phyloP scores from a whole-genome alignment of 2,113 vertebrate genomes.

The Zapornia atra region DNA sequence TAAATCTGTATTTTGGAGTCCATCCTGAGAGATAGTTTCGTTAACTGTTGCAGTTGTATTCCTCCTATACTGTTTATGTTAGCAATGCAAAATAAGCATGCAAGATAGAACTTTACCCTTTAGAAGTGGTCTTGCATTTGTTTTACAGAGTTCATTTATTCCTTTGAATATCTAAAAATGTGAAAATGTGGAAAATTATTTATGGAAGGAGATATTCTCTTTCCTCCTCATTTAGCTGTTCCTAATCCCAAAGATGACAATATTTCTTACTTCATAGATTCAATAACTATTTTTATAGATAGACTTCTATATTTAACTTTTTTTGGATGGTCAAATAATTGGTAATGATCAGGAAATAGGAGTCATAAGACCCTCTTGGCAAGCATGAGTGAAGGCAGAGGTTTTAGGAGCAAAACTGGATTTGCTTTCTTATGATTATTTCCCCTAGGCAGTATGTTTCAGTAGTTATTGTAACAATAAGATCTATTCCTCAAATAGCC shows the following conservation, averaged over 20 bases:
- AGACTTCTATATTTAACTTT: background rate
- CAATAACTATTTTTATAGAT: background rate
- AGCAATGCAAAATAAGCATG: background rate
- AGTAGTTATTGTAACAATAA: background rate
- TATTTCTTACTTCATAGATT: background rate
- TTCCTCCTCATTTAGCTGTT: background rate
- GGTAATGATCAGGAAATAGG: background rate
- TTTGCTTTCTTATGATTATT: background rate
- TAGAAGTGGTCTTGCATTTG: background rate
- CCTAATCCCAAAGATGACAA: background rate
- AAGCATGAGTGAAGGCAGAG: background rate
- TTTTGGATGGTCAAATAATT: background rate
- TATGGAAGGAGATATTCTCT: background rate
- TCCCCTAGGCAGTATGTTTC: background rate
- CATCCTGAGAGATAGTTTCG: background rate
- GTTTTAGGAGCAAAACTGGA: background rate
- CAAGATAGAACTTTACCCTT: background rate
- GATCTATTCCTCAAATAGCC: background rate
- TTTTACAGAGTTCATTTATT: background rate
- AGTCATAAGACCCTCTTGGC: background rate
- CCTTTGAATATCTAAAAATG: background rate
- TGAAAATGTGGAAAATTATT: background rate
- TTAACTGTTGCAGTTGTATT: background rate
- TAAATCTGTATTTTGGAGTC: background rate
- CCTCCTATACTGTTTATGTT: background rate